Evolutionary conservation across 2,113 vertebrate genomes (phyloP), one percentile per base, ranked within the genome.

Genomic region (Channa argus): DNA sequence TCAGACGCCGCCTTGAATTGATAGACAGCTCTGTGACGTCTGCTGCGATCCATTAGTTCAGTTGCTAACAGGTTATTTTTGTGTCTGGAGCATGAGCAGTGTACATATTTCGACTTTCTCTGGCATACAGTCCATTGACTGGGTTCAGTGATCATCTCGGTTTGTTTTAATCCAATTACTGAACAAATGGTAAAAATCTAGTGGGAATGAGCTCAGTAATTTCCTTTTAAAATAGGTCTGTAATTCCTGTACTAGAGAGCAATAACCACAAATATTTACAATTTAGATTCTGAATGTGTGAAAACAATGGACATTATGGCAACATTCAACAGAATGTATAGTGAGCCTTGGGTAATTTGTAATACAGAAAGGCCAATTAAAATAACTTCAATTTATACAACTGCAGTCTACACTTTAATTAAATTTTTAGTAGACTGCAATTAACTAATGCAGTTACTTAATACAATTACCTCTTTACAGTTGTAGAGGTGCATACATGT

Each of bases 391-490:
- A 68, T 54, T 60, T 36, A 52, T 45, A 4, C 10, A 46, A 63
- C 9, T 70, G 36, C 43, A 69, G 15, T 68, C 46, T 63, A 62
- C 50, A 65, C 52, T 73, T 69, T 71, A 74, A 65, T 53, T 74
- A 53, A 60, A 61, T 75, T 49, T 55, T n/a, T 12, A 73, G 64
- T 34, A 68, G 36, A 58, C 11, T 47, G 37, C 65, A 68, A 54
- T 85, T 76, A 86, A 72, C 71, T 66, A 72, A 80, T 63, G 49
- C 50, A 69, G 58, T 77, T 50, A 60, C 41, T 72, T 52, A 64
- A 52, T 39, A 11, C 45, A 79, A 54, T 80, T 63, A 71, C 47
- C 54, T 64, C 56, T 55, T 80, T 64, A 45, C 51, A 68, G 54
- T 8, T 37, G 44, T 5, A 45, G 45, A 49, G 44, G 14, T 12